phyloP scores from a whole-genome alignment of 2,113 vertebrate genomes.

The Zapus hudsonius region DNA sequence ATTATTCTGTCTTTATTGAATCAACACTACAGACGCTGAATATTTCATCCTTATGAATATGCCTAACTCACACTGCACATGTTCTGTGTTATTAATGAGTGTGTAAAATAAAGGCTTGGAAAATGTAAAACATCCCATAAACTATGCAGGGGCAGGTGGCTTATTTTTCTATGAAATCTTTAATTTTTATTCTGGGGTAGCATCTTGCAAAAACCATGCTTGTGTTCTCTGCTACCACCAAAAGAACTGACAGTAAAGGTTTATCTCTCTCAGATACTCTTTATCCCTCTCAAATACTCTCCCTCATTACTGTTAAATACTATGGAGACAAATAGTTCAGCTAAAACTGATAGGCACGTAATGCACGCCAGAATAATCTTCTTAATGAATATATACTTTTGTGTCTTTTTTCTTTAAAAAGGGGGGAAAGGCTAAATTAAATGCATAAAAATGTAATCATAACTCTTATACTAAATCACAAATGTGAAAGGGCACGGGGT shows the following conservation, averaged over 20 bases:
- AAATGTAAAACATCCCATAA: constrained; percentile 60
- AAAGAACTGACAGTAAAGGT: neutral
- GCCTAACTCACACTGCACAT: constrained; percentile 38
- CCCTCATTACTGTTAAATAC: neutral
- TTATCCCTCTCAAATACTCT: neutral
- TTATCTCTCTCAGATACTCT: too few relatives aligned
- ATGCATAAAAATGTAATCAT: neutral
- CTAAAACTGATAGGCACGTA: neutral
- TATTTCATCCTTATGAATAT: constrained; percentile 65
- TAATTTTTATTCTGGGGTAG: constrained; percentile 45
- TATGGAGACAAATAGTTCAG: neutral
- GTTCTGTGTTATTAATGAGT: constrained; percentile 62
- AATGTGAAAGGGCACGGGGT: neutral
- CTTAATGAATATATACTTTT: neutral
- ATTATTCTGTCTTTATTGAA: constrained; percentile 17
- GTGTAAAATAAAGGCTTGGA: constrained; percentile 46
- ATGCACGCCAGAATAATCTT: neutral
- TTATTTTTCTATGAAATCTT: constrained; percentile 63
- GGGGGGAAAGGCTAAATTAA: neutral
- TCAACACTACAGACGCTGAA: constrained; percentile 21
- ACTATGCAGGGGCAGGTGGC: constrained; percentile 20
- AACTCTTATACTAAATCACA: neutral
- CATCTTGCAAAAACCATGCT: constrained; percentile 45
- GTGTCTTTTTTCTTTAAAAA: neutral
- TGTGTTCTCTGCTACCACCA: neutral